Base-by-base conservation (phyloP, 2,888 invertebrate species). In the Elysia crispata region DNA sequence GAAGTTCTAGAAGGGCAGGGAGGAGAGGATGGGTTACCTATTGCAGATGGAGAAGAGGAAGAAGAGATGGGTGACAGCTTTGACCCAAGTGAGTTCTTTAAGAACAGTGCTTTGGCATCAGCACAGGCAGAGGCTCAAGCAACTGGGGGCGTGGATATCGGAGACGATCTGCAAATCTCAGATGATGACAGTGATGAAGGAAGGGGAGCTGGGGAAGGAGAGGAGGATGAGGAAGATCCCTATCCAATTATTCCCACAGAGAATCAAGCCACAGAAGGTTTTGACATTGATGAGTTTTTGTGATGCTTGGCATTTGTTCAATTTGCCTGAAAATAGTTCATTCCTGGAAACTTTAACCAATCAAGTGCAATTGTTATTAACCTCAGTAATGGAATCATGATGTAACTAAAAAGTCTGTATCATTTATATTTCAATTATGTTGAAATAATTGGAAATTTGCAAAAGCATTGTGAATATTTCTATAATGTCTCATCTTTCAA, bases 101-200 rank as follows among this genome's bases (percentile, higher is more conserved):
- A 87, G 84, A 88, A 88, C 84, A 89, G 88, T 80, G 80, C 89
- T 0, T 83, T 89, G 64, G 89, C 89, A 23, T 82, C 84, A 20
- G 86, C 87, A 50, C 87, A 86, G 6, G 87, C 85, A 11, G 84
- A 83, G 23, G 84, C 83, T 1, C 83, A 86, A 73, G 85, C 81
- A 31, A 82, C 84, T 31, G 83, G 83, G 11, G 84, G 86, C 1
- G 77, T 81, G 11, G 95, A 94, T 87, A 95, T 95, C 76, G 94
- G 95, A 86, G 95, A 95, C 81, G 95, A 96, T 92, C 92, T 96
- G 79, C 95, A 95, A 33, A 95, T 96, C 54, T 95, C 95, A 49
- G 96, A 96, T 86, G 96, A 85, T 33, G 81, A 82, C n/a, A 94
- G 95, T 85, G 95, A 95, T 81, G 95, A 41, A 96, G 62, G 95